Conservation (phyloP, 1,140 invertebrate genomes). For the Drosophila nasuta region DNA sequence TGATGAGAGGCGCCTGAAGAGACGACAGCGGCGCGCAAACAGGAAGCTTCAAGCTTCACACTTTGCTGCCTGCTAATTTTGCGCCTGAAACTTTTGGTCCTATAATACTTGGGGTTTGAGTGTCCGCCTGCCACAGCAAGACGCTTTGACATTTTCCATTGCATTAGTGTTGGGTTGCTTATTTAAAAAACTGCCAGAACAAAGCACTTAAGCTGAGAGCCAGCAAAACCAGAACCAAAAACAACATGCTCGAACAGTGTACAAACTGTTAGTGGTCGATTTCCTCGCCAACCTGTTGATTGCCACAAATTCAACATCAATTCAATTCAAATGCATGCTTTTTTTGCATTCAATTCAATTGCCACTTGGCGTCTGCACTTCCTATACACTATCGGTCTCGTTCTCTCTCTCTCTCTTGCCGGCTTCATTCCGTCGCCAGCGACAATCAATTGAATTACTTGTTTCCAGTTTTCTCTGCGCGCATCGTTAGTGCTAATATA, state of each 20-base stretch:
- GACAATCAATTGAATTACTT: slow-evolving; percentile 81
- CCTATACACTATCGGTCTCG: background rate
- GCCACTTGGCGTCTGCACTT: slow-evolving; percentile 27
- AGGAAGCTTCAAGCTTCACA: slow-evolving; percentile 63
- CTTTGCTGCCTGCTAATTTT: slow-evolving; percentile 68
- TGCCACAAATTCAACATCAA: slow-evolving; percentile 60
- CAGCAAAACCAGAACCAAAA: slow-evolving; percentile 10
- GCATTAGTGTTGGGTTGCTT: slow-evolving; percentile 21
- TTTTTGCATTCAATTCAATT: slow-evolving; percentile 72
- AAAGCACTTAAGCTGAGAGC: slow-evolving; percentile 50
- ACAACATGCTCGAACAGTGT: slow-evolving; percentile 22
- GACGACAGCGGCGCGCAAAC: slow-evolving; percentile 48
- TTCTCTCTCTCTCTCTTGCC: background rate
- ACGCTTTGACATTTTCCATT: slow-evolving; percentile 55
- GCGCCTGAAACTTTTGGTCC: slow-evolving; percentile 51
- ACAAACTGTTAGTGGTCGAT: slow-evolving; percentile 8
- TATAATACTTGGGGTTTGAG: slow-evolving; percentile 18
- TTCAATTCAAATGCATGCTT: slow-evolving; percentile 70
- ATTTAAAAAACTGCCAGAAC: slow-evolving; percentile 20
- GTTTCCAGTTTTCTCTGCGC: slow-evolving; percentile 71
- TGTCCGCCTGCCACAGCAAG: background rate
- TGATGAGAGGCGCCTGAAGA: slow-evolving; percentile 34
- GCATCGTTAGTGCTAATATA: slow-evolving; percentile 63
- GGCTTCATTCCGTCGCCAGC: slow-evolving; percentile 47
- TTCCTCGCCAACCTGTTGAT: slow-evolving; percentile 65